phyloP scores from a whole-genome alignment of 2,113 vertebrate species.

The Colossoma macropomum region DNA sequence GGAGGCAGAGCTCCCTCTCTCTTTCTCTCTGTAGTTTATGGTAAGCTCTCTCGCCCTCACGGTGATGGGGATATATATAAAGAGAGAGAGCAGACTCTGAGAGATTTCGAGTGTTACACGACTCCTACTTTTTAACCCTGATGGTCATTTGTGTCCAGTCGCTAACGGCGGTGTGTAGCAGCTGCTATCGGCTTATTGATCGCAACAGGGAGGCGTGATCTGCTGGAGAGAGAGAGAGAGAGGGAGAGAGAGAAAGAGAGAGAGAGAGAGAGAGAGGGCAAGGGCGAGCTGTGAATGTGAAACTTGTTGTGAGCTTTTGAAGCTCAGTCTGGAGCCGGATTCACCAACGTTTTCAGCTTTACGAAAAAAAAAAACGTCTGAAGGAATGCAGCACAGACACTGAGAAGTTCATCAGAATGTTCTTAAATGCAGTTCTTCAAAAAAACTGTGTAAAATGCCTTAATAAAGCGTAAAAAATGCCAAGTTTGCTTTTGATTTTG shows the following conservation, averaged over 20 bases:
- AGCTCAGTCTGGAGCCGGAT: too few relatives aligned
- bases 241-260: background rate
- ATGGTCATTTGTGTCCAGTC: constrained; percentile 39
- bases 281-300: background rate
- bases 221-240: constrained; percentile 37
- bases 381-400: too few relatives aligned
- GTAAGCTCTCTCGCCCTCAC: constrained; percentile 2
- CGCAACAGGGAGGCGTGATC: constrained; percentile 69
- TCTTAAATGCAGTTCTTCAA: too few relatives aligned
- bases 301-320: too few relatives aligned
- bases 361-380: too few relatives aligned
- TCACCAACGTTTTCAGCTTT: too few relatives aligned
- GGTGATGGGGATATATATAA: constrained; percentile 25
- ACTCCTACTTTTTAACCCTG: constrained; percentile 27
- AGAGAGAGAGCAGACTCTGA: constrained; percentile 17
- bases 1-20: constrained; percentile 35
- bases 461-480: too few relatives aligned
- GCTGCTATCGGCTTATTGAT: constrained; percentile 68
- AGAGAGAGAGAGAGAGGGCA: too few relatives aligned
- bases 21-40: constrained; percentile 17
- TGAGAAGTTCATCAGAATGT: too few relatives aligned
- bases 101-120: constrained; percentile 38
- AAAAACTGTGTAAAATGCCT: too few relatives aligned
- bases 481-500: too few relatives aligned
- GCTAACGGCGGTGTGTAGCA: constrained; percentile 27